Evolutionary conservation across 2,113 vertebrate genomes (phyloP), one percentile per base, ranked within the genome.

Genomic region (Muntiacus reevesi): DNA sequence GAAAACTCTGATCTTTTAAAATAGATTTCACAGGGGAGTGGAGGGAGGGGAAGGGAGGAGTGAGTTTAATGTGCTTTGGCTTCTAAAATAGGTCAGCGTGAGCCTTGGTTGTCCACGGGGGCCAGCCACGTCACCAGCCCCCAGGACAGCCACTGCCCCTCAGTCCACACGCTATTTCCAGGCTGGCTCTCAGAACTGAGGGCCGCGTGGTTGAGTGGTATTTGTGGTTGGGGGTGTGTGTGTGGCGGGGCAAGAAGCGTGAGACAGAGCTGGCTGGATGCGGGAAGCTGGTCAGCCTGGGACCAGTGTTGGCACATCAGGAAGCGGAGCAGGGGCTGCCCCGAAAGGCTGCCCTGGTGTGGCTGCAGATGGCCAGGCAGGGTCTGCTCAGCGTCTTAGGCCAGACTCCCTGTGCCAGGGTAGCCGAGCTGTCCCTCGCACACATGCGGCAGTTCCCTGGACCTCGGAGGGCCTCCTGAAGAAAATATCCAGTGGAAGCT

Each of bases 1-100:
- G 97, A 67, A 60, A 95, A 96, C 15, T 67, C 54, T 67, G 83
- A 95, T 97, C 83, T 93, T 94, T 84, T 95, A 97, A 97, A 97
- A 97, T 96, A 97, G 95, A 79, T 84, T 83, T 86, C 83, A 60
- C 84, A 55, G 60, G 85, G 36, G 84, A 76, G 79, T 15, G 60
- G 43, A 45, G 45, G 36, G 57, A 23, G 45, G 76, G 62, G 62
- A 6, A 21, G 67, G 43, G 17, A 45, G 43, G 36, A 59, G 30
- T 83, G 87, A 25, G 79, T 28, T 79, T 52, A 25, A 25, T 2
- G 0, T 19, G 57, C 1, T 1, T 33, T 55, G 28, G 64, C 54
- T 82, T 59, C 81, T 54, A 76, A 94, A 96, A 67, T 60, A 96
- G 95, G 97, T 81, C 96, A 60, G 50, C 1, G 16, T 1, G n/a